Base-by-base conservation (phyloP, 2,113 vertebrate genomes). In the Argyrosomus japonicus region DNA sequence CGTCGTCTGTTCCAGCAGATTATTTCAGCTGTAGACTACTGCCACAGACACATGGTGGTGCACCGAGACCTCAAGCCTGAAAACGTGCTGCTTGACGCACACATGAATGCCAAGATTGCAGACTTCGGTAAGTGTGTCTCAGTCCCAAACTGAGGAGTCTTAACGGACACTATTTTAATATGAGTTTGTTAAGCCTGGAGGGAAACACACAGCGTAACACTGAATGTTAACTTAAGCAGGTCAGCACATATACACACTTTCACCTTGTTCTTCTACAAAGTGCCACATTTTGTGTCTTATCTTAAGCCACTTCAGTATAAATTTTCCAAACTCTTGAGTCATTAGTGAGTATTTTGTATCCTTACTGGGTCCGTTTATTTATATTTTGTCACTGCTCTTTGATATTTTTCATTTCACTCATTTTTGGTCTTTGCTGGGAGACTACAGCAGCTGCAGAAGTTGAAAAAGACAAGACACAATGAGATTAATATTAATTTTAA, bases 21-120 rank as follows among this genome's bases (percentile, higher is more conserved):
- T 78, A 98, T 99, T 93, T 99, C 98, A 45, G 98, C 97, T 0
- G 98, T 99, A 76, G 98, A 99, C 93, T 99, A 99, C 81, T 99
- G 98, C 90, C 98, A 99, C 92, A 95, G 98, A 73, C 98, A 99
- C 85, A 99, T 99, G 98, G 98, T 99, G 87, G 98, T 99, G 68
- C 98, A 99, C 62, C 93, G 98, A 92, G 98, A 99, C 94, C 94
- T 99, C 91, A 99, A 99, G 85, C 98, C 98, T 25, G 98, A 99
- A 91, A 99, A 99, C n/a, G 98, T 99, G 68, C 93, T 99, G 64
- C 97, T 99, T 45, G 98, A 99, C 80, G 98, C 98, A 21, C 97
- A 99, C 79, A 99, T 99, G 98, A 99, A 99, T 85, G 98, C 98
- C 65, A 99, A 99, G 94, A 99, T 99, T 76, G 98, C 98, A 47